Evolutionary conservation across 2,888 invertebrate genomes (phyloP), one percentile per base, ranked within the genome.

Genomic region (Eupithecia subumbrata): DNA sequence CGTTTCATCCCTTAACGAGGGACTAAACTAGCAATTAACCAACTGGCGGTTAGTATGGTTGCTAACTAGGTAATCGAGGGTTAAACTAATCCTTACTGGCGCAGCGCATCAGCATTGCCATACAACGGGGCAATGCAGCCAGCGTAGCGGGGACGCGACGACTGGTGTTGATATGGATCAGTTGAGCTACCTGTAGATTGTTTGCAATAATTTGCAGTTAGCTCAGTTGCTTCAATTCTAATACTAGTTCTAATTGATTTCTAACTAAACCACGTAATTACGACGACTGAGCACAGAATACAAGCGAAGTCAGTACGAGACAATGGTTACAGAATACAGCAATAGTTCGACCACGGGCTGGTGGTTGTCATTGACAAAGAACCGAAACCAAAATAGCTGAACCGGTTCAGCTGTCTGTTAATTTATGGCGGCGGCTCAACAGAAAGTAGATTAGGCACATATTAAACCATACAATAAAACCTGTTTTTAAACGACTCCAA

Each of bases 311-410:
- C 18, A 34, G n/a, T 37, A 34, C 14, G 73, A n/a, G 37, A 30
- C 52, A 66, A 22, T 56, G 22, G 56, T 56, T 22, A 56, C 56
- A 56, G 22, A 56, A 56, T 56, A 56, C 22, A 22, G 56, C 22
- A 5, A 22, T 56, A 56, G 48, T 48, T 9, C 2, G 25, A 60
- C 1, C 25, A 5, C 22, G 70, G 79, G 77, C 80, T 74, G 76
- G 70, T 69, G 60, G 18, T 75, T 76, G 79, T 76, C 81, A 80
- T 82, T 82, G 81, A 82, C 81, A 80, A 72, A 79, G 81, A 80
- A 79, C 79, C 52, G 72, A 37, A 45, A 72, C 73, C 25, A 60
- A 79, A 80, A 80, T 82, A 82, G 78, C 52, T 52, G 60, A 75
- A 43, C 80, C 77, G 68, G 63, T 77, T 69, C 56, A 70, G 66